Evolutionary conservation across 2,888 invertebrate species (phyloP).

Genomic region (Trilocha varians): DNA sequence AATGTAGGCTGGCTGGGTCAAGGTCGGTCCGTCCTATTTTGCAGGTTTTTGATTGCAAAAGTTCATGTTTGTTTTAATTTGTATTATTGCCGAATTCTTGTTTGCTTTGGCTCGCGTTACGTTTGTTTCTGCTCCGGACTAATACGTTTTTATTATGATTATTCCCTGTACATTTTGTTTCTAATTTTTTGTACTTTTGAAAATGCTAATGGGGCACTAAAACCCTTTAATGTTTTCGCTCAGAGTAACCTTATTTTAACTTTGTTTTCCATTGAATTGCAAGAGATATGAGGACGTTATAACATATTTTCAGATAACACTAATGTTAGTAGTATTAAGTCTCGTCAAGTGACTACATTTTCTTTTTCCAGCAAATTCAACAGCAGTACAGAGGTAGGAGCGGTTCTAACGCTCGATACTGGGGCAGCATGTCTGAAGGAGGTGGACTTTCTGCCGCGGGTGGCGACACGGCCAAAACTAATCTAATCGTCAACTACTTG

Average conservation of each 20-base stretch:
- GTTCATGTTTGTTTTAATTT: slow-evolving; percentile 13
- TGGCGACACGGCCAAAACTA: slow-evolving; percentile 75
- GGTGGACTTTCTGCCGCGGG: slow-evolving; percentile 57
- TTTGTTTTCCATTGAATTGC: too few relatives aligned
- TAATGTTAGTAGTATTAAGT: too few relatives aligned
- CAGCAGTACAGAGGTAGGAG: slow-evolving; percentile 55
- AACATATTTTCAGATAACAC: too few relatives aligned
- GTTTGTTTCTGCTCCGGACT: neutral
- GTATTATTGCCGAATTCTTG: neutral
- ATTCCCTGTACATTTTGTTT: neutral
- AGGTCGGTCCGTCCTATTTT: slow-evolving; percentile 17
- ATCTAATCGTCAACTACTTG: slow-evolving; percentile 95
- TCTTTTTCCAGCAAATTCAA: slow-evolving; percentile 58
- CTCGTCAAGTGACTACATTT: too few relatives aligned
- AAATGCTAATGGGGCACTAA: too few relatives aligned
- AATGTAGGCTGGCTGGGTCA: slow-evolving; percentile 13
- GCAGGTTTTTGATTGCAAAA: slow-evolving; percentile 17
- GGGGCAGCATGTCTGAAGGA: slow-evolving; percentile 68
- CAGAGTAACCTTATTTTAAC: too few relatives aligned
- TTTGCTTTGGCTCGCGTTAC: neutral
- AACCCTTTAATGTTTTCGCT: too few relatives aligned
- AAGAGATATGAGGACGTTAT: too few relatives aligned
- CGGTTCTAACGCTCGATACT: slow-evolving; percentile 42
- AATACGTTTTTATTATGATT: slow-evolving; percentile 4
- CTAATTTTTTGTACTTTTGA: neutral